Evolutionary conservation across 2,888 invertebrate genomes (phyloP).

Genomic region (Cryptosula pallasiana): DNA sequence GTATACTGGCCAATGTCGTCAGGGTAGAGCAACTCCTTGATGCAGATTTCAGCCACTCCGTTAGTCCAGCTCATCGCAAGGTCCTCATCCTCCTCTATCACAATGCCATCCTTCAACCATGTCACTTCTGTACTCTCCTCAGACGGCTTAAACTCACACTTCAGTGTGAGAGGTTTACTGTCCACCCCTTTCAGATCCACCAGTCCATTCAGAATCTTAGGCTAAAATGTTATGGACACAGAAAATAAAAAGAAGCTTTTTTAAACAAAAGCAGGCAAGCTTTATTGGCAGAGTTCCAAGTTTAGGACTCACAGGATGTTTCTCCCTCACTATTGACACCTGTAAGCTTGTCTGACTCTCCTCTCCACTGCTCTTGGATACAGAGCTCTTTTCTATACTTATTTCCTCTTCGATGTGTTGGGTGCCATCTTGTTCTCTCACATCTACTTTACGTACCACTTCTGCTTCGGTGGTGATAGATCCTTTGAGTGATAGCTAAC

Average conservation of each 20-base stretch:
- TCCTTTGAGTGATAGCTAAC: neutral
- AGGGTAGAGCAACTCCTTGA: constrained; percentile 12
- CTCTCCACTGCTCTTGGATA: neutral
- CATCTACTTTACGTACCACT: neutral
- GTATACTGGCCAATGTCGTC: neutral
- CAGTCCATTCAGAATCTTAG: neutral
- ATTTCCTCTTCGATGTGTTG: neutral
- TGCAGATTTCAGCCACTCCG: neutral
- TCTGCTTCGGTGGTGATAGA: constrained; percentile 16
- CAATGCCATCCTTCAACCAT: constrained; percentile 8
- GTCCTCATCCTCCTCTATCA: neutral
- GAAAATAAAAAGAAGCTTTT: no score
- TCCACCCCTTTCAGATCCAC: neutral
- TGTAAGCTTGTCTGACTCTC: neutral
- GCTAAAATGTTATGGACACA: constrained; percentile 2
- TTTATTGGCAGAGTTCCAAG: no score
- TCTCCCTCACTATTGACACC: constrained; percentile 3
- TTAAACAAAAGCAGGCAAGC: no score
- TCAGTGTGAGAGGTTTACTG: neutral
- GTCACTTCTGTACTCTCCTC: neutral
- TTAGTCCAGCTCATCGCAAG: neutral
- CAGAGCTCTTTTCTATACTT: neutral
- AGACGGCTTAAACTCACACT: neutral
- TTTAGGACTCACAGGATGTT: neutral
- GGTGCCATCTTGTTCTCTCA: neutral